Conservation (phyloP, 2,888 invertebrate species). For the Kuschelorhynchus macadamiae region DNA sequence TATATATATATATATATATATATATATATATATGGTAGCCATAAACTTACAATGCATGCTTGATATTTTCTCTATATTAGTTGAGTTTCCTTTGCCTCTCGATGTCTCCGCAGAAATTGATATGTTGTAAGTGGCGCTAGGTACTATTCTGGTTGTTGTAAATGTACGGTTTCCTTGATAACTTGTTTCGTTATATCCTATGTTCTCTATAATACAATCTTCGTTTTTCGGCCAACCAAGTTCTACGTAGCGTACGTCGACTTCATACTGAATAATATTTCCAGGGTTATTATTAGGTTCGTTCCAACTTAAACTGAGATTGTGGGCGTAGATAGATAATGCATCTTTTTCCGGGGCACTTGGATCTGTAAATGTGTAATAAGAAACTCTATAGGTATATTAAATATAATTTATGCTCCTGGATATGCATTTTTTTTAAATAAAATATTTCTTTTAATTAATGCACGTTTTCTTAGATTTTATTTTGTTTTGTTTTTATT, state of each 20-base stretch:
- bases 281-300: constrained; percentile 29
- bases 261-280: constrained; percentile 18
- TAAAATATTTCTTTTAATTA: too few relatives aligned
- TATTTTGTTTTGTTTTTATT: too few relatives aligned
- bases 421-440: too few relatives aligned
- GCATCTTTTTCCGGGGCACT: constrained; percentile 2
- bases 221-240: constrained; percentile 23
- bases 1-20: too few relatives aligned
- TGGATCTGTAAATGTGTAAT: constrained; percentile 24
- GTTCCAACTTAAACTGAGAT: constrained; percentile 20
- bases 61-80: constrained; percentile 13
- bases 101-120: constrained; percentile 45
- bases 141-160: constrained; percentile 27
- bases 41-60: constrained; percentile 44
- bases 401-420: not conserved
- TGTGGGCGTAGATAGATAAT: not conserved
- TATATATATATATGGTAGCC: too few relatives aligned
- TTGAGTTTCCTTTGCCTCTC: constrained; percentile 47
- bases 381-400: constrained; percentile 1
- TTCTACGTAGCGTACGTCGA: not conserved
- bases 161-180: not conserved
- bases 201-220: constrained; percentile 1
- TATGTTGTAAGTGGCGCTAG: constrained; percentile 50
- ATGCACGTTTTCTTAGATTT: too few relatives aligned
- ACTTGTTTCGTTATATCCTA: not conserved